Conservation (phyloP, 2,888 invertebrate genomes). For the Sesia apiformis region DNA sequence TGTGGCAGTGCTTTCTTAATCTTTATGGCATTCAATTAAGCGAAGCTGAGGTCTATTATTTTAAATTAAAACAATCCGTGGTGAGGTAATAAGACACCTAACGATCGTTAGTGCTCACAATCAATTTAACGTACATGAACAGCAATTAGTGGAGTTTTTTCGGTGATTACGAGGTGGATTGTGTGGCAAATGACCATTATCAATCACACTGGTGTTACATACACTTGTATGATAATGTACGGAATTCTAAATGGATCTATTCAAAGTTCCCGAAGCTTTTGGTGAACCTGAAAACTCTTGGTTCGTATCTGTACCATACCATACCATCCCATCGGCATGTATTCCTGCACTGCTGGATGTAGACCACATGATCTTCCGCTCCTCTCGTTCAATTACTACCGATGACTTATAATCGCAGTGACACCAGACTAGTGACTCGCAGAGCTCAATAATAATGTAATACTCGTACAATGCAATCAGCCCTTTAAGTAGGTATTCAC, state of each 20-base stretch:
- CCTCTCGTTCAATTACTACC: too few relatives aligned
- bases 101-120: slow-evolving; percentile 35
- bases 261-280: too few relatives aligned
- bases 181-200: slow-evolving; percentile 3
- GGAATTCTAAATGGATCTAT: neutral
- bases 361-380: too few relatives aligned
- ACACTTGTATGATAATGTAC: neutral
- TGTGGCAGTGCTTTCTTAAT: slow-evolving; percentile 2
- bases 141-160: slow-evolving; percentile 50
- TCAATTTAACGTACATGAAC: slow-evolving; percentile 30
- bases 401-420: too few relatives aligned
- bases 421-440: too few relatives aligned
- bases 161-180: slow-evolving; percentile 32
- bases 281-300: too few relatives aligned
- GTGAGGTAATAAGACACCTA: slow-evolving; percentile 27
- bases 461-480: too few relatives aligned
- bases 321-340: too few relatives aligned
- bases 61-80: slow-evolving; percentile 24
- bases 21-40: slow-evolving; percentile 22
- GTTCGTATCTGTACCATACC: too few relatives aligned
- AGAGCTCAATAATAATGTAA: too few relatives aligned
- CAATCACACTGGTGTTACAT: neutral
- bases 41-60: slow-evolving; percentile 16
- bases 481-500: too few relatives aligned
- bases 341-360: too few relatives aligned